Evolutionary conservation across 2,113 vertebrate species (phyloP).

Genomic region (Hymenochirus boettgeri): DNA sequence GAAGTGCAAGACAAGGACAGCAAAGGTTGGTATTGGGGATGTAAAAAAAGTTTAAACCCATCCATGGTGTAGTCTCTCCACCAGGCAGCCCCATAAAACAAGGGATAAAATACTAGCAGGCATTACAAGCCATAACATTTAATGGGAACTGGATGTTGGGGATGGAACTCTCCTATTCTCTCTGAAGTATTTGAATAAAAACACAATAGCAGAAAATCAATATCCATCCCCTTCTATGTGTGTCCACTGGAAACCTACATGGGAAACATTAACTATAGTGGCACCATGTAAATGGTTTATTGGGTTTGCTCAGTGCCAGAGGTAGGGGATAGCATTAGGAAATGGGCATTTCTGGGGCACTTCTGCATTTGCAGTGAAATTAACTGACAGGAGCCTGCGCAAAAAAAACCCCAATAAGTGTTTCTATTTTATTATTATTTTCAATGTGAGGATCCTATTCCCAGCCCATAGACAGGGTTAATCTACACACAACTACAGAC

Average conservation of each 20-base stretch:
- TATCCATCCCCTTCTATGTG: not conserved
- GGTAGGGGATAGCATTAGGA: not conserved
- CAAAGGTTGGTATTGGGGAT: constrained; percentile 87
- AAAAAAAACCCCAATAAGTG: no score
- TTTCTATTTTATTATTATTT: no score
- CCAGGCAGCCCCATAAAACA: constrained; percentile 79
- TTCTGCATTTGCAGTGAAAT: no score
- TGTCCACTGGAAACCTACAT: not conserved
- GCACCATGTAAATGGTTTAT: not conserved
- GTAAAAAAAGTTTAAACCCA: no score
- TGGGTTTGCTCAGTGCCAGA: not conserved
- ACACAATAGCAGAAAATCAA: constrained; percentile 3
- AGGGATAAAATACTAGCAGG: constrained; percentile 77
- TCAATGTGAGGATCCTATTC: no score
- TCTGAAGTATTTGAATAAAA: constrained; percentile 49
- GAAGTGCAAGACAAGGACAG: constrained; percentile 88
- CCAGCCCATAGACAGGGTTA: no score
- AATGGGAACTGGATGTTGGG: constrained; percentile 68
- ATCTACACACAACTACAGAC: no score
- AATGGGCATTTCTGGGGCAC: not conserved
- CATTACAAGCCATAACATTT: constrained; percentile 79
- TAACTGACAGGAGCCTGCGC: no score
- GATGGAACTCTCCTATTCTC: constrained; percentile 59
- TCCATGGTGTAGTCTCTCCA: no score
- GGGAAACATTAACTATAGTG: not conserved